Base-by-base conservation (phyloP, 2,888 invertebrate species). In the Diadegma fenestrale region DNA sequence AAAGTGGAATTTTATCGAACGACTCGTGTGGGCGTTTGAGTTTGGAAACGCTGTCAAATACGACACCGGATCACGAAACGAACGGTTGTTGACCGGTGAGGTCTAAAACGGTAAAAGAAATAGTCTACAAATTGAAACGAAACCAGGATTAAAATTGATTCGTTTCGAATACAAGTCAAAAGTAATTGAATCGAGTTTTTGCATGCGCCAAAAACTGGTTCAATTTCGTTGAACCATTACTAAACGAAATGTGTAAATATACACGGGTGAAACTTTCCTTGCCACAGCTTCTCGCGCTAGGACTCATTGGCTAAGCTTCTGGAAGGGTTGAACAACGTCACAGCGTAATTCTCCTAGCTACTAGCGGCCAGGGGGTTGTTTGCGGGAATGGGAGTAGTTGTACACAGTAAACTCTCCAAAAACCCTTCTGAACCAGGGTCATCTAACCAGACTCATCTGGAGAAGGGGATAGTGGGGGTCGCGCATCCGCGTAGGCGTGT, bases 401-500 rank as follows among this genome's bases (percentile, higher is more conserved):
- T 82, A 77, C 72, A 77, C 19, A 72, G 80, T 66, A 80, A 80
- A 80, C 84, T 80, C 84, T 72, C 72, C 30, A 69, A 43, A 64
- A 84, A 84, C 58, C 80, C 77, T 78, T 69, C 68, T 51, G 72
- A 63, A 85, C 51, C 61, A 69, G 75, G 82, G 78, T 85, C 80
- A 84, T 61, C 77, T 81, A 63, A 78, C 72, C 61, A 68, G 78
- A 85, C 66, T 72, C 51, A 81, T 73, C 78, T 69, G 26, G 73
- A 26, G 48, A 51, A 54, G n/a, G 10, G 51, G 64, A 45, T 43
- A 68, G 66, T 6, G 14, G 45, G 58, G 68, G 30, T 80, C 43
- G 51, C 58, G 63, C 71, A 30, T 76, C 37, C 63, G 48, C 58
- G 54, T 77, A 81, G 79, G 84, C 76, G 79, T 86, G 81, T 78